Base-by-base conservation (phyloP, 2,888 invertebrate genomes). In the Siphlonurus alternatus region DNA sequence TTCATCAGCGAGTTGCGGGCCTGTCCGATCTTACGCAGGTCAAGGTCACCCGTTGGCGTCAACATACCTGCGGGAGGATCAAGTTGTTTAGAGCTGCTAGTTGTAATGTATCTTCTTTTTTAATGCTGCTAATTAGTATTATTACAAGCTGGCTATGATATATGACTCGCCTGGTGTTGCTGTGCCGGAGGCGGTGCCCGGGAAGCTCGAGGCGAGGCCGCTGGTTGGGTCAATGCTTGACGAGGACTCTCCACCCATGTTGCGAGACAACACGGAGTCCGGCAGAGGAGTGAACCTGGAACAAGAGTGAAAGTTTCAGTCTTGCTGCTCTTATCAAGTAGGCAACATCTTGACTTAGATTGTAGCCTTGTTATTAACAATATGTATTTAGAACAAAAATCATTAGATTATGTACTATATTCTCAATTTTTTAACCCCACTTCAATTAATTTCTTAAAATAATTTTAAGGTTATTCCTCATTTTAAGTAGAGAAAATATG, bases 1-100 rank as follows among this genome's bases (percentile, higher is more conserved):
- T 96, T 96, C 99, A 99, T 99, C 2, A 99, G 79, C 2, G 97
- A 96, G 75, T 98, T 99, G 74, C 98, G 83, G 0, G 99, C 99
- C 79, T 99, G 96, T 2, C 99, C 99, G 72, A 99, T 99, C 81
- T 98, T 99, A 66, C 96, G 83, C 71, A 99, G 82, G 80, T 99
- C 99, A 74, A 99, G 83, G 75, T 99, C 97, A 62, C 88, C 79
- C 25, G 78, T 77, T 1, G 77, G 80, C 7, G 77, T 77, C 56
- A 76, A 71, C 69, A 76, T 75, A 10, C 78, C 78, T 68, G 67
- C 66, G 38, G 63, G 53, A n/a, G n/a, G n/a, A n/a, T n/a, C n/a
- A 18, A 24, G 38, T 59, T 1, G 18, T 25, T n/a, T 23, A 18
- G 2, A 3, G 23, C 18, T 23, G 23, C n/a, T 0, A 22, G 2